phyloP scores from a whole-genome alignment of 2,888 invertebrate genomes.

The Tachina lurida region DNA sequence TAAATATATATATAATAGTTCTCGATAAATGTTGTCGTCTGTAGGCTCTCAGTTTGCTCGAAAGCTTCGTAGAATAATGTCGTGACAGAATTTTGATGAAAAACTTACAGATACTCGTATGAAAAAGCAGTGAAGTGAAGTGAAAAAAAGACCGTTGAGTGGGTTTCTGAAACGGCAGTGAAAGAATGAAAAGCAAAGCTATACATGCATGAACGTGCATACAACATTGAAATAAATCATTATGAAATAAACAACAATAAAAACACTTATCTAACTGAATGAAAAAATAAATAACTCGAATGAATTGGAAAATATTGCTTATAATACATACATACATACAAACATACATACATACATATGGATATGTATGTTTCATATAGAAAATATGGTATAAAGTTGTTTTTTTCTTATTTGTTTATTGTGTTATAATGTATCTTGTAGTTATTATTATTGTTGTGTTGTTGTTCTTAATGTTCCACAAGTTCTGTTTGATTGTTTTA shows the following conservation, averaged over 20 bases:
- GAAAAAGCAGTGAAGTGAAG: conserved; percentile 35
- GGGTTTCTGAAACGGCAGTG: conserved; percentile 49
- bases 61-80: conserved; percentile 72
- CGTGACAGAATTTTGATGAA: conserved; percentile 64
- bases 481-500: conserved; percentile 58
- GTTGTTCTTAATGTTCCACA: conserved; percentile 38
- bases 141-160: conserved; percentile 56
- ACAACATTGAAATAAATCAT: conserved; percentile 3
- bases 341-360: no score
- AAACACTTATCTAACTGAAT: conserved; percentile 53
- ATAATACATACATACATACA: no score
- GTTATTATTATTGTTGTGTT: conserved; percentile 27
- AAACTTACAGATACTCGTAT: background rate
- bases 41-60: conserved; percentile 70
- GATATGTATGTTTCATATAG: background rate
- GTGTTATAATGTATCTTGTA: background rate
- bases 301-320: conserved; percentile 28
- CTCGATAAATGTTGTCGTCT: conserved; percentile 65
- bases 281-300: conserved; percentile 40
- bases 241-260: conserved; percentile 32
- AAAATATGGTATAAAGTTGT: background rate
- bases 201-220: background rate
- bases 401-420: conserved; percentile 26
- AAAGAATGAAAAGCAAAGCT: conserved; percentile 38
- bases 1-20: conserved; percentile 38